A percentile compares a stretch with the other conserved stretches of the same genome.
Evolutionary conservation across 2,888 invertebrate species (phyloP).

Genomic region (Ophion ventricosus): DNA sequence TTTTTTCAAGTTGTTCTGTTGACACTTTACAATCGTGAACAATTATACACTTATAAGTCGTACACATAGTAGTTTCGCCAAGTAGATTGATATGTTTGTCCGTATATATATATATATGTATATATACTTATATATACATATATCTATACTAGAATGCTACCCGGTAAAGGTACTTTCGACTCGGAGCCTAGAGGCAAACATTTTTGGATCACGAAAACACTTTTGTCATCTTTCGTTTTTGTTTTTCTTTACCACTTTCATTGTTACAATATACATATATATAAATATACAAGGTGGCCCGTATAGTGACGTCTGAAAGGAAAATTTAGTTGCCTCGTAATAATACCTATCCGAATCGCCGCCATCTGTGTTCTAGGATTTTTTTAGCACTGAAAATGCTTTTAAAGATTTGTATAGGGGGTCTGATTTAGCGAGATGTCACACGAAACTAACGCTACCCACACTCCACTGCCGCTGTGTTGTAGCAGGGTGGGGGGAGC

Average conservation of each 20-base stretch:
- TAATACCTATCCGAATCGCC: neutral
- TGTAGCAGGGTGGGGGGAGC: too few relatives aligned
- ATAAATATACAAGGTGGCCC: neutral
- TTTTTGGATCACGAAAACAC: conserved; percentile 59
- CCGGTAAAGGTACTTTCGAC: conserved; percentile 78
- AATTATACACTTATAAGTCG: conserved; percentile 68
- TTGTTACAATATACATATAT: conserved; percentile 4
- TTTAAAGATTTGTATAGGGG: too few relatives aligned
- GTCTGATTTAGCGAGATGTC: too few relatives aligned
- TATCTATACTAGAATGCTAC: conserved; percentile 59
- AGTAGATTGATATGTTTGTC: conserved; percentile 57
- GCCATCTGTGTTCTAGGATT: too few relatives aligned
- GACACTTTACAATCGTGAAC: conserved; percentile 68
- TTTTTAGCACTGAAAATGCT: too few relatives aligned
- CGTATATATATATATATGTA: conserved; percentile 58
- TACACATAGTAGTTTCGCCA: conserved; percentile 61
- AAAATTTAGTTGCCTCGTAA: neutral
- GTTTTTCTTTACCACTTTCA: conserved; percentile 6
- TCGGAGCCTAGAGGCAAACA: conserved; percentile 75
- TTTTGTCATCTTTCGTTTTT: conserved; percentile 16
- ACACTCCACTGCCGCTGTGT: too few relatives aligned
- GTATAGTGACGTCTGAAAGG: neutral
- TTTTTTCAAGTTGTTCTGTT: conserved; percentile 60
- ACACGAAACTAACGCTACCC: too few relatives aligned
- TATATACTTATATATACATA: conserved; percentile 46